phyloP scores from a whole-genome alignment of 2,113 vertebrate genomes.

The Brienomyrus longianalis region DNA sequence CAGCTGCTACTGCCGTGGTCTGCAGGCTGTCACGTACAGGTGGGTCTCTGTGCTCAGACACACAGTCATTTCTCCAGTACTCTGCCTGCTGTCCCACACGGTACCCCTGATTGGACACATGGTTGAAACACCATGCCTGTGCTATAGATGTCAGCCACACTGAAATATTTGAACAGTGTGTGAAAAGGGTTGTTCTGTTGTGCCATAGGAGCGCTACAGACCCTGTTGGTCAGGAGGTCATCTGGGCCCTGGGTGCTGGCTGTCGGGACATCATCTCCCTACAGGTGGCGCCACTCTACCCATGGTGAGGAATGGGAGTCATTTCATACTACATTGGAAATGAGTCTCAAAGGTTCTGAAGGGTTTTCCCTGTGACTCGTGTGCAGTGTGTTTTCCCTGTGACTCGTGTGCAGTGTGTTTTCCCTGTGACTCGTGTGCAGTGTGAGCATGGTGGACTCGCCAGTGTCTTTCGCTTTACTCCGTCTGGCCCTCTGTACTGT shows the following conservation, averaged over 20 bases:
- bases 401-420: too few species aligned
- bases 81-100: neutral
- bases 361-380: neutral
- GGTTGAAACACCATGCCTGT: neutral
- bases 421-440: neutral
- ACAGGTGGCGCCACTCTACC: slow-evolving; percentile 80
- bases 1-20: slow-evolving; percentile 86
- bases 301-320: slow-evolving; percentile 65
- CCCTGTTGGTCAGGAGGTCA: slow-evolving; percentile 81
- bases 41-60: slow-evolving; percentile 39
- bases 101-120: neutral
- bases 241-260: slow-evolving; percentile 88
- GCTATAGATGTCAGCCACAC: neutral
- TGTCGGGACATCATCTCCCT: slow-evolving; percentile 86
- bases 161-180: neutral
- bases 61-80: neutral
- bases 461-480: neutral
- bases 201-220: slow-evolving; percentile 74
- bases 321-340: neutral
- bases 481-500: neutral
- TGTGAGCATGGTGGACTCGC: neutral
- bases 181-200: neutral
- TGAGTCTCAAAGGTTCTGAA: neutral
- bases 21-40: slow-evolving; percentile 83
- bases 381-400: too few species aligned